A percentile compares a stretch with the other conserved stretches of the same genome.
These are phyloP conservation scores for Nasonia vitripennis DNA, from an alignment of 1,140 invertebrate species.

Conservation along the genomic window DNA sequence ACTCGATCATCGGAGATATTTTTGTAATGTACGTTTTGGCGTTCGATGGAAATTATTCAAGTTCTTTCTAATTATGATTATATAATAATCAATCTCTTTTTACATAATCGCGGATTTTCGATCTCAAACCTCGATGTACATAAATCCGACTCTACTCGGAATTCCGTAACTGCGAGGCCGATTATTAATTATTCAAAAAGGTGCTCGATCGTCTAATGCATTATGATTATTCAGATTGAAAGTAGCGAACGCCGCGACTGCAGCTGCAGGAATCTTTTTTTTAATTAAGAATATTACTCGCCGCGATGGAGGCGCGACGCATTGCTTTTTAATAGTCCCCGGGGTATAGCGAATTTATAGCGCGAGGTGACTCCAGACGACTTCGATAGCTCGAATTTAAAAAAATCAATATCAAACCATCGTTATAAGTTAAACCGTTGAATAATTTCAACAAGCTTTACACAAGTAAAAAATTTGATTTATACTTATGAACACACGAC, in stretches of 20 bases:
- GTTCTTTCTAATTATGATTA: no score
- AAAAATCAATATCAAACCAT: no score
- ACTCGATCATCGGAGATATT: no score
- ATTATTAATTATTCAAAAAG: conserved; percentile 20
- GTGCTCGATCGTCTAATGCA: not conserved
- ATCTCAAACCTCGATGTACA: not conserved
- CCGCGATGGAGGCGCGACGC: no score
- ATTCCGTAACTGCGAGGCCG: not conserved
- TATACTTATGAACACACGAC: no score
- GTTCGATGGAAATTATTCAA: no score
- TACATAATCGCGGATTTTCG: not conserved
- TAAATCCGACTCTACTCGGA: not conserved
- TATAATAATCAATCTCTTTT: no score
- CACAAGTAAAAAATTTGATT: no score
- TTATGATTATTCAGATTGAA: conserved; percentile 37
- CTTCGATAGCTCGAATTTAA: not conserved
- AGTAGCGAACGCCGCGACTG: not conserved
- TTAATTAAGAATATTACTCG: conserved; percentile 20
- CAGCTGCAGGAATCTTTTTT: not conserved
- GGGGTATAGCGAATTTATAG: not conserved
- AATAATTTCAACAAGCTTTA: no score
- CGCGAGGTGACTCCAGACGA: not conserved
- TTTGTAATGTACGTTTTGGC: no score
- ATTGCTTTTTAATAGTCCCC: not conserved
- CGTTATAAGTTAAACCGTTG: no score